Percentiles rank a stretch among this genome's conserved stretches.
Evolutionary conservation across 2,888 invertebrate species (phyloP).

Genomic region (Toxonevra muliebris): DNA sequence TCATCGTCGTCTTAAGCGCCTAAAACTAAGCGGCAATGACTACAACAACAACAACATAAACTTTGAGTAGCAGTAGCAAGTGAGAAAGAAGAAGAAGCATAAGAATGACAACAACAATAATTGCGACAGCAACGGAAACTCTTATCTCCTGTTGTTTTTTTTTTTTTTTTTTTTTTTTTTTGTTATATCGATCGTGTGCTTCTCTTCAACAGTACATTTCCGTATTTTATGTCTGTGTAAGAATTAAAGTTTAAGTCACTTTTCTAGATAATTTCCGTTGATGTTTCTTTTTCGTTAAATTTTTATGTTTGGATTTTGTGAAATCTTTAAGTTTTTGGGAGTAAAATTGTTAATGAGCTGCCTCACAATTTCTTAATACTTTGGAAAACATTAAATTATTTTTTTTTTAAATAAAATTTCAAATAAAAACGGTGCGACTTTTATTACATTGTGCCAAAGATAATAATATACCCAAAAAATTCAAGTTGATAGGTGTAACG

Average conservation of each 20-base stretch:
- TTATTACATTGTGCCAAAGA: too few species aligned
- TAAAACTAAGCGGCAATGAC: slow-evolving; percentile 17
- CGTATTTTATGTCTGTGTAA: slow-evolving; percentile 27
- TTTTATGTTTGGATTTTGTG: slow-evolving; percentile 10
- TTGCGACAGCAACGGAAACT: slow-evolving; percentile 39
- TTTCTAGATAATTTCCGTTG: neutral
- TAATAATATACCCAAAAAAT: too few species aligned
- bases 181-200: slow-evolving; percentile 44
- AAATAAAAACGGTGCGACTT: too few species aligned
- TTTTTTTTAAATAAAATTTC: too few species aligned
- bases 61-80: slow-evolving; percentile 10
- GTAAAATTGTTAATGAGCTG: too few species aligned
- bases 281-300: neutral
- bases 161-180: slow-evolving; percentile 44
- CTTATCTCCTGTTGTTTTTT: slow-evolving; percentile 43
- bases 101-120: slow-evolving; percentile 28
- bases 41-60: slow-evolving; percentile 4
- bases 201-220: slow-evolving; percentile 42
- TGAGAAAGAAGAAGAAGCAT: slow-evolving; percentile 20
- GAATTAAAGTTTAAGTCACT: neutral
- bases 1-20: slow-evolving; percentile 28
- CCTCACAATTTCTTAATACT: too few species aligned
- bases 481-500: too few species aligned
- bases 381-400: too few species aligned
- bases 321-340: slow-evolving; percentile 16